Conservation (phyloP, 1,140 invertebrate species). For the Glomeris maerens region DNA sequence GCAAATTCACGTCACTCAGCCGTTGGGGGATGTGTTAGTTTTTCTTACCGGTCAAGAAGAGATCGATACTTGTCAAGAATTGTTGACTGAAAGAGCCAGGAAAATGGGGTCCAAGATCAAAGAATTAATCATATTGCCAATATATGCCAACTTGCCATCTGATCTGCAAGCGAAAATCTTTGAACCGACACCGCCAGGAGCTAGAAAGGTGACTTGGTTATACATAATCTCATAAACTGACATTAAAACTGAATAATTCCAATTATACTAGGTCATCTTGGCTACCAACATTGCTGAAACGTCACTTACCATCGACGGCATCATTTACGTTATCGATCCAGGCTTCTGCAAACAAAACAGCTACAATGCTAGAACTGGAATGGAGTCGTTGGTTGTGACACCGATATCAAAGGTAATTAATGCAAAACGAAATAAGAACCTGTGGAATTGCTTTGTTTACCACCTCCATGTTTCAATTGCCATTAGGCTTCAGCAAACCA, state of each 20-base stretch:
- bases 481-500: constrained; percentile 75
- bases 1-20: constrained; percentile 95
- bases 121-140: constrained; percentile 86
- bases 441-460: no score
- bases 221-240: constrained; percentile 5
- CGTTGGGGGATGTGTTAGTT: constrained; percentile 86
- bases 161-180: constrained; percentile 93
- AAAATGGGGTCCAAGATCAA: constrained; percentile 82
- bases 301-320: constrained; percentile 97
- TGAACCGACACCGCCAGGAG: constrained; percentile 63
- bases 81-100: constrained; percentile 74
- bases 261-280: constrained; percentile 57
- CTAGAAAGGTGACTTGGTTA: constrained; percentile 50
- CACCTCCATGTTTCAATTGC: constrained; percentile 1
- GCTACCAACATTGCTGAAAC: constrained; percentile 99
- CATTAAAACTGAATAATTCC: constrained; percentile 2
- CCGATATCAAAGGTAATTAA: constrained; percentile 75
- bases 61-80: constrained; percentile 91
- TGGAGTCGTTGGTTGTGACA: constrained; percentile 95
- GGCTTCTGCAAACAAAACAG: constrained; percentile 99
- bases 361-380: constrained; percentile 93
- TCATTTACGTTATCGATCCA: constrained; percentile 97
- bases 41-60: constrained; percentile 92
- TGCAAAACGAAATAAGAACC: no score
- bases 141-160: constrained; percentile 95